Conservation (phyloP, 2,797 vertebrate genomes). For the Poecilia velifera region DNA sequence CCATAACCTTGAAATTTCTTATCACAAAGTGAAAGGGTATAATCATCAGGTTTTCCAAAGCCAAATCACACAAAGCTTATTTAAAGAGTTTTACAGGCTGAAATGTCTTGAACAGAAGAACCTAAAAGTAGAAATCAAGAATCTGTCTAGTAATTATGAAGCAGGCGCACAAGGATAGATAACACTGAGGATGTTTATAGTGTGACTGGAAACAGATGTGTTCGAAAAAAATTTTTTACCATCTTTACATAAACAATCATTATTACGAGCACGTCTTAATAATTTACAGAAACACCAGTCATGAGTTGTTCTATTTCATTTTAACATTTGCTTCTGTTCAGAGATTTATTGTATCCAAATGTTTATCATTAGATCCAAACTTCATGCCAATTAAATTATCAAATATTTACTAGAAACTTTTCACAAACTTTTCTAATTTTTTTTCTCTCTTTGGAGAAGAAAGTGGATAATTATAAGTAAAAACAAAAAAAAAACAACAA, state of each 20-base stretch:
- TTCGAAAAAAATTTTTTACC: slow-evolving; percentile 62
- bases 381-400: not conserved
- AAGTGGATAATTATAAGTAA: not conserved
- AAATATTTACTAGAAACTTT: not conserved
- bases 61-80: slow-evolving; percentile 21
- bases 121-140: slow-evolving; percentile 35
- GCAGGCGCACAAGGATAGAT: slow-evolving; percentile 62
- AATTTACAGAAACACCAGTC: not conserved
- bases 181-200: slow-evolving; percentile 83
- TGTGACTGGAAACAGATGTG: slow-evolving; percentile 74
- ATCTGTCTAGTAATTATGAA: slow-evolving; percentile 61
- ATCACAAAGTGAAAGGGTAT: slow-evolving; percentile 20
- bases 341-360: not conserved
- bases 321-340: not conserved
- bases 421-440: not conserved
- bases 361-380: not conserved
- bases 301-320: not conserved
- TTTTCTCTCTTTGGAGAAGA: not conserved
- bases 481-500: not conserved
- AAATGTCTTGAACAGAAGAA: not conserved
- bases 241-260: slow-evolving; percentile 61
- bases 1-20: slow-evolving; percentile 61
- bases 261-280: not conserved
- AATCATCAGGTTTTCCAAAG: slow-evolving; percentile 16
- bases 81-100: not conserved